phyloP scores from a whole-genome alignment of 1,140 invertebrate species.

The Yoshiicerus persimilis region DNA sequence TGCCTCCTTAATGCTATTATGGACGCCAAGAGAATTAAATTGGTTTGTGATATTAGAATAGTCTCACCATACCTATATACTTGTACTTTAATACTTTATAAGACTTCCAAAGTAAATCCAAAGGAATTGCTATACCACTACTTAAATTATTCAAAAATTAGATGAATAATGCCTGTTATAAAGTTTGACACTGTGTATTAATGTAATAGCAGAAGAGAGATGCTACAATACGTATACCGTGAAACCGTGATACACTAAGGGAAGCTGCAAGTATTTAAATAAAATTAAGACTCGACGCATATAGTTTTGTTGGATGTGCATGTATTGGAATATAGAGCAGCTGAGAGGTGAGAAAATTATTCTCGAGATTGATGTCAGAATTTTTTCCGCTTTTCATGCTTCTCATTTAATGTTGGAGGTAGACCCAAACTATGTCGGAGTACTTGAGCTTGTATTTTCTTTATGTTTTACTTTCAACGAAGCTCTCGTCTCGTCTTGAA shows the following conservation, averaged over 20 bases:
- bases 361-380: slow-evolving; percentile 20
- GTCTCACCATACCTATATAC: not conserved
- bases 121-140: not conserved
- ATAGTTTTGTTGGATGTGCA: not conserved
- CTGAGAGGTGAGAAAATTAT: slow-evolving; percentile 27
- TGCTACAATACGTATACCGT: too few relatives aligned
- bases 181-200: too few relatives aligned
- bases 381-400: slow-evolving; percentile 8
- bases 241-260: too few relatives aligned
- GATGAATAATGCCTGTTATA: too few relatives aligned
- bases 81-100: not conserved
- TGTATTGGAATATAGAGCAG: not conserved
- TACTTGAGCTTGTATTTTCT: not conserved
- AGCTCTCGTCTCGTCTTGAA: not conserved
- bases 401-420: not conserved
- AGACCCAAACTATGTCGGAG: not conserved
- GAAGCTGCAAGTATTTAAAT: not conserved
- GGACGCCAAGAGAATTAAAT: not conserved
- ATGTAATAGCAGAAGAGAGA: too few relatives aligned
- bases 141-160: not conserved
- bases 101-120: not conserved
- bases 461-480: not conserved
- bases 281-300: not conserved
- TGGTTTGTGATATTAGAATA: not conserved
- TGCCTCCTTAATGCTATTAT: slow-evolving; percentile 1